Base-by-base conservation (phyloP, 2,113 vertebrate species). In the Taxidea taxus region DNA sequence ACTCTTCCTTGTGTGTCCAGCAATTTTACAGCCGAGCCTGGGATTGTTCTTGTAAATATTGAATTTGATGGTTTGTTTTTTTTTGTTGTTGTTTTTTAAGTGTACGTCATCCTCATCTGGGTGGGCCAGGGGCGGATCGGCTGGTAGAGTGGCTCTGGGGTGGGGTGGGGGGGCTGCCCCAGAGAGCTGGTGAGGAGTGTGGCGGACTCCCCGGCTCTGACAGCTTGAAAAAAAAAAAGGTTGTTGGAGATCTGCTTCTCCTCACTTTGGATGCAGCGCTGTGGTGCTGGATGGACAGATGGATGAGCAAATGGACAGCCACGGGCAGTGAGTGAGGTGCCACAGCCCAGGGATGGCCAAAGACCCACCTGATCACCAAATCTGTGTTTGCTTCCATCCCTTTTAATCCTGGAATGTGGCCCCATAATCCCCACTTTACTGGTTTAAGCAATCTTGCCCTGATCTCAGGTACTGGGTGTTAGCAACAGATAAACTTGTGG, bases 31-130 rank as follows among this genome's bases (percentile, higher is more conserved):
- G 49, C 10, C 27, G 44, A 70, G 49, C 82, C 21, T 74, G 96
- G 90, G 93, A 93, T 96, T 95, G 64, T 95, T 44, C 58, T 91
- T 84, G 92, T 98, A 97, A 98, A 98, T 97, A 97, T 25, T 58
- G 68, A 89, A 91, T 66, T 75, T 95, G 97, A 94, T 25, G 98
- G 37, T 12, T 49, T 49, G 5, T 5, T 54, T 18, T 25, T 60
- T 60, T 64, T 31, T 62, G 23, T 60, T 60, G 31, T 31, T 62
- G 23, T 31, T 64, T 64, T 64, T 31, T 29, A 66, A 29, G 51
- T n/a, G 27, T 29, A 31, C 0, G 9, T 51, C 0, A 6, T 51
- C 44, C 74, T 91, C 39, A 2, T 84, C 49, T 86, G 75, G 34
- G 74, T 97, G 97, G 95, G 96, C 97, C 82, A 16, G 62, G 85